These are phyloP conservation scores for Drosophila greeni DNA, from an alignment of 2,888 invertebrate genomes.

Conservation along the genomic window DNA sequence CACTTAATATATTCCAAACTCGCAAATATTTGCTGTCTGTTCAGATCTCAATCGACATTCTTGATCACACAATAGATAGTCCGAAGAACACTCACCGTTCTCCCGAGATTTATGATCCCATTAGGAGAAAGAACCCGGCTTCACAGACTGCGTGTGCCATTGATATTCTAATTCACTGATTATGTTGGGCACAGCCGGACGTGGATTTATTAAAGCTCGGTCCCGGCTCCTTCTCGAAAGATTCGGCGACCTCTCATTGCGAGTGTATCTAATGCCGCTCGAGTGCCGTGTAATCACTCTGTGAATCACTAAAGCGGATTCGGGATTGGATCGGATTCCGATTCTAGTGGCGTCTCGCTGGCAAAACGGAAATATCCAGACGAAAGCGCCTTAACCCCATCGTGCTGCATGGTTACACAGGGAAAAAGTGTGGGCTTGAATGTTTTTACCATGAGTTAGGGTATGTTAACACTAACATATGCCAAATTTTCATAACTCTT, in stretches of 20 bases:
- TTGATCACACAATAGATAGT: conserved; percentile 20
- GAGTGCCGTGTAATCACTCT: conserved; percentile 51
- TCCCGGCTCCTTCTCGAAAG: not conserved
- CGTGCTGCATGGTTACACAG: conserved; percentile 27
- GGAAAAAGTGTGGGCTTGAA: too few relatives aligned
- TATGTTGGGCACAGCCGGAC: conserved; percentile 22
- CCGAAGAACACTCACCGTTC: not conserved
- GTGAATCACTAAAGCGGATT: conserved; percentile 69
- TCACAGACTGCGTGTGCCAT: conserved; percentile 30
- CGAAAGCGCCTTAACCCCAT: conserved; percentile 57
- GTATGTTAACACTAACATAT: too few relatives aligned
- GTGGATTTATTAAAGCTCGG: conserved; percentile 21
- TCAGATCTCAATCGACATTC: conserved; percentile 24
- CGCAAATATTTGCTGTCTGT: conserved; percentile 2
- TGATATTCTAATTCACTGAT: conserved; percentile 41
- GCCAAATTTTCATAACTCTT: too few relatives aligned
- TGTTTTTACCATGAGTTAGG: too few relatives aligned
- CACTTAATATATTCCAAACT: not conserved
- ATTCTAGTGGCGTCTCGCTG: conserved; percentile 56
- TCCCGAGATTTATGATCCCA: conserved; percentile 28
- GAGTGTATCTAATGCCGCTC: conserved; percentile 17
- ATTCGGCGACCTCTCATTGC: conserved; percentile 1
- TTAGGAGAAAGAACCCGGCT: conserved; percentile 31
- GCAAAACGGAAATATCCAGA: conserved; percentile 63
- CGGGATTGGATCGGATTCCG: conserved; percentile 16